These are phyloP conservation scores for Microctenopoma steveboyesi DNA, from an alignment of 2,797 vertebrate species.

Conservation along the genomic window DNA sequence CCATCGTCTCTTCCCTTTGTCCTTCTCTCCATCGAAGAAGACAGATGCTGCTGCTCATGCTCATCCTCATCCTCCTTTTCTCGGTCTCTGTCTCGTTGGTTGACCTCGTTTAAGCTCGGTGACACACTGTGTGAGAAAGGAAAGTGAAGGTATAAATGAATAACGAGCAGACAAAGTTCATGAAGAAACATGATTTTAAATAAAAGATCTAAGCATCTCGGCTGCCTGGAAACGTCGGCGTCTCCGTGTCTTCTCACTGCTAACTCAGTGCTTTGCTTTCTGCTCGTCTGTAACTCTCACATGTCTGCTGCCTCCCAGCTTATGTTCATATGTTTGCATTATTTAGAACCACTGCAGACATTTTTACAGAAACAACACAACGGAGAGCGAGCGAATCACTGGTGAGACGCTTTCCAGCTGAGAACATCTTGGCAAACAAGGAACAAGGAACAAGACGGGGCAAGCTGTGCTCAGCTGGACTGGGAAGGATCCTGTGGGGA, in stretches of 20 bases:
- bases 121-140: not conserved
- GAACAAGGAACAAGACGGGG: not conserved
- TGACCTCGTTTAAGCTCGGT: constrained; percentile 2
- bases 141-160: not conserved
- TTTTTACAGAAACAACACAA: not conserved
- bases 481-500: constrained; percentile 20
- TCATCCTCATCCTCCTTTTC: not conserved
- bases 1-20: constrained; percentile 37
- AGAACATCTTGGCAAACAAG: constrained; percentile 4
- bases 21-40: constrained; percentile 20
- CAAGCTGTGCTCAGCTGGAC: constrained; percentile 25
- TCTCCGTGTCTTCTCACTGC: not conserved
- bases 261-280: not conserved
- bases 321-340: not conserved
- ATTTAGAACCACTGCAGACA: not conserved
- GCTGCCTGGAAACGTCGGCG: not conserved
- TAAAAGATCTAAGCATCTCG: not conserved
- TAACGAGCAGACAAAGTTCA: not conserved
- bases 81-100: not conserved
- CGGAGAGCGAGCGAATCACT: not conserved
- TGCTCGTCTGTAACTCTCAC: not conserved
- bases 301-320: not conserved
- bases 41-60: constrained; percentile 27
- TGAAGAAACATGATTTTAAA: not conserved
- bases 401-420: constrained; percentile 7